Percentiles rank a stretch among this genome's conserved stretches.
Conservation (phyloP, 2,113 vertebrate genomes). For the Zootoca vivipara region DNA sequence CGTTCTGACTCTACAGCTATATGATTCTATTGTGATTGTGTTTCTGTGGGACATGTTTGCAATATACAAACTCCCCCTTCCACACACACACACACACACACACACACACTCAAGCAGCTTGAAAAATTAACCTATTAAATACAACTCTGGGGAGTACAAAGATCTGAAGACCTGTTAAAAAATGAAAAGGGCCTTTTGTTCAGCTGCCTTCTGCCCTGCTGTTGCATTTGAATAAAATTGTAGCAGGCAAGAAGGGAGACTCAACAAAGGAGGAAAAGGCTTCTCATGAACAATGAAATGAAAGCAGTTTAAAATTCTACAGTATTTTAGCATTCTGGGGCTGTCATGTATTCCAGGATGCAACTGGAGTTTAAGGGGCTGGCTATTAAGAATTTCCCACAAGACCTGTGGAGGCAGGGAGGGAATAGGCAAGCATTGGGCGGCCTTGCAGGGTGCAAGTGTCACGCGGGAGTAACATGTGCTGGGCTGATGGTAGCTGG, state of each 20-base stretch:
- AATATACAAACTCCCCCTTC: background rate
- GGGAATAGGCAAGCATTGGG: too few relatives aligned
- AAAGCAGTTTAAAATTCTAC: slow-evolving; percentile 1
- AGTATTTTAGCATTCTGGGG: background rate
- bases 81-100: rapidly evolving
- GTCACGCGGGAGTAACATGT: too few relatives aligned
- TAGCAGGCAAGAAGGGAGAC: background rate
- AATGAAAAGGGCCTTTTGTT: slow-evolving; percentile 45
- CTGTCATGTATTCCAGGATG: background rate
- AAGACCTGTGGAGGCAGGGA: background rate
- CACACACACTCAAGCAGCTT: background rate
- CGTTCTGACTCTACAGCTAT: background rate
- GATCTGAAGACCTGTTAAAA: slow-evolving; percentile 27
- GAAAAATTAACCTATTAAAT: slow-evolving; percentile 11
- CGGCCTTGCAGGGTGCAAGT: too few relatives aligned
- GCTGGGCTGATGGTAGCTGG: too few relatives aligned
- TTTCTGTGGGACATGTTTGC: background rate
- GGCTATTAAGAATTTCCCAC: background rate
- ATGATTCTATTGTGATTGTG: background rate
- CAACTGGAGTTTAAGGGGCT: background rate
- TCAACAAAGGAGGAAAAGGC: slow-evolving; percentile 26
- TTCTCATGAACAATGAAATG: background rate
- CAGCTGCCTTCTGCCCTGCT: slow-evolving; percentile 43
- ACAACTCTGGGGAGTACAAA: slow-evolving; percentile 33
- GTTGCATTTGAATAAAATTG: slow-evolving; percentile 36